Evolutionary conservation across 2,113 vertebrate genomes (phyloP), one percentile per base, ranked within the genome.

Genomic region (Motacilla alba): DNA sequence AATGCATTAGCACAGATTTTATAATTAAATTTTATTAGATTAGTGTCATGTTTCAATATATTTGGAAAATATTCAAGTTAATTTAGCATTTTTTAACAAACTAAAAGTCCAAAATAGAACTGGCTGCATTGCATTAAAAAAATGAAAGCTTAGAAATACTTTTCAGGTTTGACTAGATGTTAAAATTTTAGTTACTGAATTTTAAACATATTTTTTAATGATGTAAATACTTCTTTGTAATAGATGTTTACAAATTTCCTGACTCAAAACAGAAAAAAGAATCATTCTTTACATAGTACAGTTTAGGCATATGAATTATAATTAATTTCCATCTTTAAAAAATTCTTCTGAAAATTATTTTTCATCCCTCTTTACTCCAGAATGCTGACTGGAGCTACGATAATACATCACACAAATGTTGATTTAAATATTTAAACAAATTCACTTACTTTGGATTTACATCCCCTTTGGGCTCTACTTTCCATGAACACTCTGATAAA

Each of bases 341-440:
- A 77, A 43, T 90, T 90, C 41, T 56, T 83, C 68, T 52, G 43
- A 83, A 93, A 88, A 92, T 81, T 80, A 67, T 90, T 93, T 93
- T 93, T 67, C 47, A 53, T 88, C 26, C 44, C 24, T 70, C 41
- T 88, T 24, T 80, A 64, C 35, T 92, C 52, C 64, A 81, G 64
- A 93, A 83, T 64, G 47, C 17, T 87, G 47, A 93, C 63, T 96
- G 59, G 58, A 90, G 27, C 39, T 92, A 56, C 68, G 77, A 94
- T 88, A 95, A 95, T 88, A 52, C 76, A 89, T 96, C 88, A 80
- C 44, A 95, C 30, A 93, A 94, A 90, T 86, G 63, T 94, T 93
- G 75, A 86, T 94, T 94, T 90, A 92, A 95, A 95, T 96, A 95
- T 94, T 96, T 95, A 94, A 96, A 92, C 83, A 93, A 94, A 95